Conservation (phyloP, 1,140 invertebrate species). For the Pteromalus puparum region DNA sequence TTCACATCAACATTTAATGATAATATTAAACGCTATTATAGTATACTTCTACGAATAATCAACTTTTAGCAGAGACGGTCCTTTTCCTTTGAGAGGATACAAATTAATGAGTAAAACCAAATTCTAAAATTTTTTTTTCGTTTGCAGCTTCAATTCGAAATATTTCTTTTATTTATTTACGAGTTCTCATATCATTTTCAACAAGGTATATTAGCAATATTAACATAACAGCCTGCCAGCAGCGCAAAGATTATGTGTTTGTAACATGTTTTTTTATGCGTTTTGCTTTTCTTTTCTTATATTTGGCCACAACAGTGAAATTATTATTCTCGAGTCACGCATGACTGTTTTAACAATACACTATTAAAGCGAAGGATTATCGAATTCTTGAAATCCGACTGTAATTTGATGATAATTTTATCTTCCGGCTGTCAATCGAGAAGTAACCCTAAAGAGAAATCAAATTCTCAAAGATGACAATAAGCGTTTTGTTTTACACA, state of each 20-base stretch:
- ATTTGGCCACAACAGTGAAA: constrained; percentile 61
- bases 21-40: constrained; percentile 57
- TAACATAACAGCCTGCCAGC: constrained; percentile 75
- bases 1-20: constrained; percentile 60
- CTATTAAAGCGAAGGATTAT: constrained; percentile 62
- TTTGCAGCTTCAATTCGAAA: constrained; percentile 59
- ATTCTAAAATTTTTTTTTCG: constrained; percentile 55
- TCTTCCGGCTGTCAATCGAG: constrained; percentile 54
- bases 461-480: constrained; percentile 50
- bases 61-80: constrained; percentile 63
- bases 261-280: constrained; percentile 53
- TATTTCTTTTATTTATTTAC: constrained; percentile 62
- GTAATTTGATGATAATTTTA: constrained; percentile 55
- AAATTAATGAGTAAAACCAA: constrained; percentile 47
- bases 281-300: constrained; percentile 48
- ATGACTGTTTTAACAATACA: constrained; percentile 59
- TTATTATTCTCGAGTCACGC: constrained; percentile 56
- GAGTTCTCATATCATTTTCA: constrained; percentile 66
- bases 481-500: constrained; percentile 61
- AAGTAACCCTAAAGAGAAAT: constrained; percentile 43
- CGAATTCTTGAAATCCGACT: constrained; percentile 54
- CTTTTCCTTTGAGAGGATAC: constrained; percentile 54
- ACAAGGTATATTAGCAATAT: constrained; percentile 70
- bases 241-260: constrained; percentile 63
- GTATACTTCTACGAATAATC: constrained; percentile 65